Evolutionary conservation across 2,797 vertebrate species (phyloP).

Genomic region (Enteromius treurensis): DNA sequence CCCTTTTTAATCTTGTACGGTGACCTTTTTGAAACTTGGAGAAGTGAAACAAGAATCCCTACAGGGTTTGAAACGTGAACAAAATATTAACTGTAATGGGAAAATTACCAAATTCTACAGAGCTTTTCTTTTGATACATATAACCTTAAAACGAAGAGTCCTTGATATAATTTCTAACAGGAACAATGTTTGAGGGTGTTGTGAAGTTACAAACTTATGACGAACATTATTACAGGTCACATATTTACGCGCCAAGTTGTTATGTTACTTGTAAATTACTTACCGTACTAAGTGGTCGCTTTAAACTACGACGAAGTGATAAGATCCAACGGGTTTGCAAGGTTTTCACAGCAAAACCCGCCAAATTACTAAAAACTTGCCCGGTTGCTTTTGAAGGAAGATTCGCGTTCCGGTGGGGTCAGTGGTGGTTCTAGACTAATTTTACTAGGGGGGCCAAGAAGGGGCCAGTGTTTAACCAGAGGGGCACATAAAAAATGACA

Average conservation of each 20-base stretch:
- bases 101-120: background rate
- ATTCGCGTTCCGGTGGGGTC: too few relatives aligned
- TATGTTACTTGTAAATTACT: background rate
- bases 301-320: background rate
- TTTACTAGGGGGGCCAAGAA: too few relatives aligned
- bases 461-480: too few relatives aligned
- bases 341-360: too few relatives aligned
- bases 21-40: slow-evolving; percentile 22
- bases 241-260: background rate
- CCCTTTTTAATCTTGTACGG: background rate
- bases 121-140: background rate
- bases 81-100: background rate
- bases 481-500: too few relatives aligned
- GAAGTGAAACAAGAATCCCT: slow-evolving; percentile 14
- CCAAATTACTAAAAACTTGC: too few relatives aligned
- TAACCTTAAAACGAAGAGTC: background rate
- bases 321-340: background rate
- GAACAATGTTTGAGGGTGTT: background rate
- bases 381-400: too few relatives aligned
- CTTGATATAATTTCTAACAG: background rate
- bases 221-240: background rate
- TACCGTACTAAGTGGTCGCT: too few relatives aligned
- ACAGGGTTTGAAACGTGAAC: slow-evolving; percentile 6
- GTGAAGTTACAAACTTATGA: background rate
- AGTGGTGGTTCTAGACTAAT: too few relatives aligned